Percentiles rank a stretch among this genome's conserved stretches.
phyloP scores from a whole-genome alignment of 2,113 vertebrate species.

The Paedocypris sp. region DNA sequence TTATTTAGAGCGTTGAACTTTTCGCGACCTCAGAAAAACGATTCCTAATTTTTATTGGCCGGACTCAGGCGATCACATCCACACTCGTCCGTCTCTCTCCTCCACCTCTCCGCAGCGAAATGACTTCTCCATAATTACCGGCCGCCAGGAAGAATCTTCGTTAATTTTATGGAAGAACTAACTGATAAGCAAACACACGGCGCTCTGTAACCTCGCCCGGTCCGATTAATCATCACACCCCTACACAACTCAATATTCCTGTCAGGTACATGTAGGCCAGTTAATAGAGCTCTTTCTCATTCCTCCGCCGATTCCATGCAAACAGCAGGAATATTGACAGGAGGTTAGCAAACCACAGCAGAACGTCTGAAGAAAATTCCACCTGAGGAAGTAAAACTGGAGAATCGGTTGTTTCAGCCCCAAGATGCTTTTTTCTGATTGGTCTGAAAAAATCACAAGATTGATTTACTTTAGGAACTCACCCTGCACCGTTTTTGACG shows the following conservation, averaged over 20 bases:
- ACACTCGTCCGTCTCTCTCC: background rate
- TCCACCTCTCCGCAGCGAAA: background rate
- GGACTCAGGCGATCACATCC: background rate
- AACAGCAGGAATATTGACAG: background rate
- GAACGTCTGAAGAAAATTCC: background rate
- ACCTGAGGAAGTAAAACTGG: background rate
- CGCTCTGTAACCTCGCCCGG: slow-evolving; percentile 15
- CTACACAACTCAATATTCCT: slow-evolving; percentile 28
- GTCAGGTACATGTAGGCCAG: slow-evolving; percentile 5
- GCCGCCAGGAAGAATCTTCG: slow-evolving; percentile 15
- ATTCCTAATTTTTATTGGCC: too few relatives aligned
- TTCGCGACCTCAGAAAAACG: too few relatives aligned
- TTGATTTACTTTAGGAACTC: too few relatives aligned
- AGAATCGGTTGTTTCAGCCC: background rate
- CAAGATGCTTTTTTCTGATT: background rate
- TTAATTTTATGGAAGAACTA: slow-evolving; percentile 14
- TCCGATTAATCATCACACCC: slow-evolving; percentile 26
- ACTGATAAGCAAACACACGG: slow-evolving; percentile 26
- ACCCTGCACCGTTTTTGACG: too few relatives aligned
- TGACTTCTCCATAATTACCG: slow-evolving; percentile 27
- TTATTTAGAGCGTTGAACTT: too few relatives aligned
- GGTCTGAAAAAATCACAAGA: too few relatives aligned
- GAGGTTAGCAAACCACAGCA: background rate
- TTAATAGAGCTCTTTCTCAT: slow-evolving; percentile 22
- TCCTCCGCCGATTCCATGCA: background rate